phyloP scores from a whole-genome alignment of 35 echinoderm and acorn worm genomes.

The Holothuria glaberrima region DNA sequence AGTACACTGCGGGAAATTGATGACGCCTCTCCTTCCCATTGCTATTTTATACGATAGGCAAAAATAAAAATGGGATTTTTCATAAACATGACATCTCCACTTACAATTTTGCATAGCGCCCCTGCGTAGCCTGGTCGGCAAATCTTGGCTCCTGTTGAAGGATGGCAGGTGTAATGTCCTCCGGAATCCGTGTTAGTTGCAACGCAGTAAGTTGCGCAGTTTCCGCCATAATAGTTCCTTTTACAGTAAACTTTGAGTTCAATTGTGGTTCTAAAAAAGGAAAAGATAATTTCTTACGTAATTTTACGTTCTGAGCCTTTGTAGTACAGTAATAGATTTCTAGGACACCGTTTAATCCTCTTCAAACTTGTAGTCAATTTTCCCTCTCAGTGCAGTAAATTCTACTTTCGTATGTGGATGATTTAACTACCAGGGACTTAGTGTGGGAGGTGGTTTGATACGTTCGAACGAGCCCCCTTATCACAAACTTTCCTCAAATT shows the following conservation, averaged over 20 bases:
- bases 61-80: too few species aligned
- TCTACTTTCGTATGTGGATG: too few species aligned
- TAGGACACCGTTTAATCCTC: too few species aligned
- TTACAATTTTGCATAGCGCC: constrained; percentile 35
- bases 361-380: too few species aligned
- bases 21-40: not conserved
- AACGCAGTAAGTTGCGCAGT: constrained; percentile 62
- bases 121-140: constrained; percentile 65
- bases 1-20: not conserved
- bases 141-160: constrained; percentile 65
- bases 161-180: constrained; percentile 81
- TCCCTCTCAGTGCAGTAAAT: too few species aligned
- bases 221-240: constrained; percentile 54
- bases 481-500: too few species aligned
- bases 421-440: too few species aligned
- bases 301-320: too few species aligned
- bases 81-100: not conserved
- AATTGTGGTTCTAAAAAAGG: constrained; percentile 51
- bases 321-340: too few species aligned
- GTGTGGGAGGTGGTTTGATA: too few species aligned
- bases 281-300: not conserved
- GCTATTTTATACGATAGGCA: not conserved
- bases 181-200: constrained; percentile 3
- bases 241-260: constrained; percentile 67
- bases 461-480: too few species aligned